These are phyloP conservation scores for Oedothorax gibbosus DNA, from an alignment of 1,140 invertebrate species.

Conservation along the genomic window DNA sequence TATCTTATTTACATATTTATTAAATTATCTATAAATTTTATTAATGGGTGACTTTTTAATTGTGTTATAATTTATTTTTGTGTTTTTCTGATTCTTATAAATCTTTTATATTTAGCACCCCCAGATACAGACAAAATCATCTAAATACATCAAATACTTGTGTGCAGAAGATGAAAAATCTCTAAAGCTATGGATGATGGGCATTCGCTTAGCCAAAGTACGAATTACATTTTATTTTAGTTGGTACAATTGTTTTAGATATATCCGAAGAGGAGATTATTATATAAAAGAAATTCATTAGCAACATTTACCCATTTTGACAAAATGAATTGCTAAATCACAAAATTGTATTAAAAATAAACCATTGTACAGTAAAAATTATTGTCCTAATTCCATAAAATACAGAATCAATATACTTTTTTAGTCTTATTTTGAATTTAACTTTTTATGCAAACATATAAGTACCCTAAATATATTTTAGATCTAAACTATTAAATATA, in stretches of 20 bases:
- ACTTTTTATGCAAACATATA: not conserved
- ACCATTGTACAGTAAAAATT: too few species aligned
- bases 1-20: too few species aligned
- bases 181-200: slow-evolving; percentile 92
- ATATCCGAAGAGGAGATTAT: too few species aligned
- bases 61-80: not conserved
- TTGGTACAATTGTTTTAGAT: too few species aligned
- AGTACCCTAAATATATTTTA: not conserved
- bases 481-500: not conserved
- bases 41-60: not conserved
- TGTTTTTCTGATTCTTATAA: too few species aligned
- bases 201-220: slow-evolving; percentile 92
- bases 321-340: too few species aligned
- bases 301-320: too few species aligned
- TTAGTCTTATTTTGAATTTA: not conserved
- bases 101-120: slow-evolving; percentile 75
- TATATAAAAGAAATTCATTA: too few species aligned
- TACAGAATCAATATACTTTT: too few species aligned
- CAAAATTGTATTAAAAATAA: too few species aligned
- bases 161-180: slow-evolving; percentile 91
- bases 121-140: slow-evolving; percentile 85
- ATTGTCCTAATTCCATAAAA: too few species aligned
- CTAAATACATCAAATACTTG: slow-evolving; percentile 96
- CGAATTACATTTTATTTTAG: not conserved
- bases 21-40: too few species aligned